A percentile compares a stretch with the other conserved stretches of the same genome.
phyloP scores from a whole-genome alignment of 64 coral and sea anemone species.

The Actinia tenebrosa region DNA sequence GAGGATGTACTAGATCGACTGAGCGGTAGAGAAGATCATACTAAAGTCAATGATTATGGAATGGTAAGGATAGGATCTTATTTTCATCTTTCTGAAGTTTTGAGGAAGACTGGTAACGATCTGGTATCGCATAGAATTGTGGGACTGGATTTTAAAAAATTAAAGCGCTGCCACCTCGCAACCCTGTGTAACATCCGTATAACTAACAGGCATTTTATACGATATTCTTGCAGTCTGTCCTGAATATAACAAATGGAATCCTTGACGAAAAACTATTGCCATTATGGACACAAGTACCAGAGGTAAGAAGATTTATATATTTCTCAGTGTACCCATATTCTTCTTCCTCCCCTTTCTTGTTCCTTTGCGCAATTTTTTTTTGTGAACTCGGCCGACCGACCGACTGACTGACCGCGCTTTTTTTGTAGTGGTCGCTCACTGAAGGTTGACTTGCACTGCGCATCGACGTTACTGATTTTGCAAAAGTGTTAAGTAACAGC shows the following conservation, averaged over 20 bases:
- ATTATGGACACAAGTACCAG: constrained; percentile 9
- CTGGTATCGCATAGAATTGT: neutral
- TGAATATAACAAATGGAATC: constrained; percentile 5
- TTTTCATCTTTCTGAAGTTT: neutral
- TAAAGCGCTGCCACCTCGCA: neutral
- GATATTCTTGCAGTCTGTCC: neutral
- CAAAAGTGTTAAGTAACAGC: neutral
- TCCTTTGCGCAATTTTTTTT: neutral
- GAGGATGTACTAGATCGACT: neutral
- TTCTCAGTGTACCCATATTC: neutral
- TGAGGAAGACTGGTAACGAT: neutral
- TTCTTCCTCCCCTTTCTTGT: neutral
- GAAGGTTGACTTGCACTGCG: neutral
- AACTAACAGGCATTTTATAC: too few relatives aligned
- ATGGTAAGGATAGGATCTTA: neutral
- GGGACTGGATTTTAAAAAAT: neutral
- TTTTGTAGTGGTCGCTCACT: neutral
- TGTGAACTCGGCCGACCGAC: too few relatives aligned
- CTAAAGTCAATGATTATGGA: neutral
- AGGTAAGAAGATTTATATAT: neutral
- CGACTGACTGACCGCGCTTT: too few relatives aligned
- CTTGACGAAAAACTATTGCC: neutral
- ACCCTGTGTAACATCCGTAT: too few relatives aligned
- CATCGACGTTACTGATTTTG: neutral
- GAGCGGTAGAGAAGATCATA: neutral